Conservation (phyloP, 2,113 vertebrate species). For the Oryzias curvinotus region DNA sequence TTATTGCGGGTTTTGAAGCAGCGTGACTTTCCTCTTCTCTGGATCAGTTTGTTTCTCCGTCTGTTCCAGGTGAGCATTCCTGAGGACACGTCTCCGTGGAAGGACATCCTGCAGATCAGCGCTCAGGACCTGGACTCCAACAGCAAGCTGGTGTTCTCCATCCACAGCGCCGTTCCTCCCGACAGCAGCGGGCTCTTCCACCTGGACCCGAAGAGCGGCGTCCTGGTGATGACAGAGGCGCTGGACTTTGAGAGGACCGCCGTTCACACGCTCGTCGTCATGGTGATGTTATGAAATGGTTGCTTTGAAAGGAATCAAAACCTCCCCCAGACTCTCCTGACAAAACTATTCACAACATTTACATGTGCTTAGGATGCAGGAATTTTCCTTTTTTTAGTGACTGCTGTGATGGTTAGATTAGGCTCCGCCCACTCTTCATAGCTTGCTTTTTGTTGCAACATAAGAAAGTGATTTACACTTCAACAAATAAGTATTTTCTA, state of each 20-base stretch:
- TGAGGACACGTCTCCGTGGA: slow-evolving; percentile 85
- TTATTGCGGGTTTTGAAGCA: too few relatives aligned
- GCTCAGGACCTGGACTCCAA: slow-evolving; percentile 86
- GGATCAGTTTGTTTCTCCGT: neutral
- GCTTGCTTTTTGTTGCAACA: too few relatives aligned
- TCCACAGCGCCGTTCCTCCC: slow-evolving; percentile 85
- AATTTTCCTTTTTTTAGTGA: too few relatives aligned
- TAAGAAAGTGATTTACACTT: too few relatives aligned
- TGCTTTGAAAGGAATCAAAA: neutral
- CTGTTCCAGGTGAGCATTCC: slow-evolving; percentile 76
- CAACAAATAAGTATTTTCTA: too few relatives aligned
- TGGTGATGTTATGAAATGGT: slow-evolving; percentile 76
- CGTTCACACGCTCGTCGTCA: slow-evolving; percentile 85
- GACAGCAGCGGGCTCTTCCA: slow-evolving; percentile 86
- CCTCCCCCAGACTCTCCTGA: too few relatives aligned
- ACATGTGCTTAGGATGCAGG: too few relatives aligned
- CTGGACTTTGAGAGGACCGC: slow-evolving; percentile 82
- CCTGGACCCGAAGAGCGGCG: slow-evolving; percentile 87
- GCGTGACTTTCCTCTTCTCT: too few relatives aligned
- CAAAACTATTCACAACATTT: too few relatives aligned
- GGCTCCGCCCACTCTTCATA: too few relatives aligned
- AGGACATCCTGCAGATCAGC: slow-evolving; percentile 85
- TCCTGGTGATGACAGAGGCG: slow-evolving; percentile 82
- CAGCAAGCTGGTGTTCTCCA: slow-evolving; percentile 88
- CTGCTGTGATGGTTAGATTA: too few relatives aligned